phyloP scores from a whole-genome alignment of 2,113 vertebrate genomes.

The Dasypus novemcinctus region DNA sequence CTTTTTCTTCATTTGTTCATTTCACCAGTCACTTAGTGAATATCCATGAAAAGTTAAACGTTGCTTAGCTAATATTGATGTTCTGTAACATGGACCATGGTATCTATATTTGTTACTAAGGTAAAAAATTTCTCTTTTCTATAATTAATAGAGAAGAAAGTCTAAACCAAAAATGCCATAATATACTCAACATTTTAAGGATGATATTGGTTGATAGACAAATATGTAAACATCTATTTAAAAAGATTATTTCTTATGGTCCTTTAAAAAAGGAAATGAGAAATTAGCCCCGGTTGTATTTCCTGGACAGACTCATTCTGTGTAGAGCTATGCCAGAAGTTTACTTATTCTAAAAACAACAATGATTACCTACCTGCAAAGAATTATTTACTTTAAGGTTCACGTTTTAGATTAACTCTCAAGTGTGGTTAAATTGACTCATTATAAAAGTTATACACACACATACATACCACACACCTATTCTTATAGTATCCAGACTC shows the following conservation, averaged over 20 bases:
- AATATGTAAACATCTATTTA: not conserved
- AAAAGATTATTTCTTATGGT: slow-evolving; percentile 24
- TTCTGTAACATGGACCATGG: not conserved
- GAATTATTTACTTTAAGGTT: slow-evolving; percentile 76
- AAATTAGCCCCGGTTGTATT: slow-evolving; percentile 39
- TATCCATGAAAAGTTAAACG: not conserved
- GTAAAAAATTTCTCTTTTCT: not conserved
- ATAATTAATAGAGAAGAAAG: not conserved
- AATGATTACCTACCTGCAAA: slow-evolving; percentile 73
- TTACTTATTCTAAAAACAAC: slow-evolving; percentile 82
- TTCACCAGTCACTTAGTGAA: not conserved
- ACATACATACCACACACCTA: not conserved
- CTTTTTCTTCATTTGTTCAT: not conserved
- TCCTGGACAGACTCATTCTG: slow-evolving; percentile 69
- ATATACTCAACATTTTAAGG: not conserved
- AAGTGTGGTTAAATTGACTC: slow-evolving; percentile 72
- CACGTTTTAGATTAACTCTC: slow-evolving; percentile 72
- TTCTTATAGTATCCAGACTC: slow-evolving; percentile 37
- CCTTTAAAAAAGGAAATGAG: slow-evolving; percentile 22
- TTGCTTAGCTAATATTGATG: not conserved
- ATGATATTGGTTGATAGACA: not conserved
- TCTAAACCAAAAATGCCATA: not conserved
- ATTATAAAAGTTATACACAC: slow-evolving; percentile 49
- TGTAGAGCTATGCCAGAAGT: slow-evolving; percentile 75
- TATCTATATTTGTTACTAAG: not conserved